These are phyloP conservation scores for Parnassius glacialis DNA, from an alignment of 2,888 invertebrate genomes.

Conservation along the genomic window DNA sequence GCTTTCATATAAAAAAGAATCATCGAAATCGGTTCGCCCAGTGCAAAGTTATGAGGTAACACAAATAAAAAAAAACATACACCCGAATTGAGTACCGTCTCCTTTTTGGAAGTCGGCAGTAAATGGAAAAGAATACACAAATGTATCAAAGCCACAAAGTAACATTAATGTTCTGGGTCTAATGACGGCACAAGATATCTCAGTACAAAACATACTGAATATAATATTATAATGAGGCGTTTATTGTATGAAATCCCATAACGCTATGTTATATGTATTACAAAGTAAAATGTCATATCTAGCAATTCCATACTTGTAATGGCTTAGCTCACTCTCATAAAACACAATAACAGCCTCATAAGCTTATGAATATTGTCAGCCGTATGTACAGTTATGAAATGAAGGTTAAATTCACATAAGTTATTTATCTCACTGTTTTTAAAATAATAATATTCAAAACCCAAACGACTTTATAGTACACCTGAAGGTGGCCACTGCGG, in stretches of 20 bases:
- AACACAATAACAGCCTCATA: slow-evolving; percentile 14
- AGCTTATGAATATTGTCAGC: slow-evolving; percentile 9
- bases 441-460: no score
- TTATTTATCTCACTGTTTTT: no score
- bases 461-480: no score
- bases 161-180: background rate
- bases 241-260: background rate
- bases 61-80: no score
- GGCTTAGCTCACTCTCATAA: slow-evolving; percentile 7
- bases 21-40: no score
- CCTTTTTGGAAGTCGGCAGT: no score
- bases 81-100: no score
- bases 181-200: background rate
- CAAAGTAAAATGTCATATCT: slow-evolving; percentile 24
- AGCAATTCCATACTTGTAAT: slow-evolving; percentile 19
- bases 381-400: background rate
- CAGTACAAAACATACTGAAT: background rate
- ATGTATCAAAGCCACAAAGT: background rate
- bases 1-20: no score
- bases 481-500: no score
- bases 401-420: background rate
- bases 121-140: no score
- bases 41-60: no score
- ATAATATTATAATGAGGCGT: background rate
- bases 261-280: background rate